Evolutionary conservation across 2,888 invertebrate genomes (phyloP).

Genomic region (Spilarctia lutea): DNA sequence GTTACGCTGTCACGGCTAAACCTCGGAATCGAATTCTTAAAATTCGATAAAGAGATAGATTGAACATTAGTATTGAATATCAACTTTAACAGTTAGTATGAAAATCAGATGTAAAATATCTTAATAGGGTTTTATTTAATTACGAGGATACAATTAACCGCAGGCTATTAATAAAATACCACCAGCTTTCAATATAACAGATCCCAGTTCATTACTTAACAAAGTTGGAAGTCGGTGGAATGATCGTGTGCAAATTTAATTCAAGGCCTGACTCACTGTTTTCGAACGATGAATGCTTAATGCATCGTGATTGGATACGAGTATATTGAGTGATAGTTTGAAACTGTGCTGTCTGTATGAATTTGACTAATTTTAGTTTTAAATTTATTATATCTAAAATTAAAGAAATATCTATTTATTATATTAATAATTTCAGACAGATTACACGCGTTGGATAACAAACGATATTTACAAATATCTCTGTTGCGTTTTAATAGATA

Average conservation of each 20-base stretch:
- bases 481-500: no score
- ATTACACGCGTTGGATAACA: no score
- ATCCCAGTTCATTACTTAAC: constrained; percentile 29
- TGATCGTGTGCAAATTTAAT: constrained; percentile 35
- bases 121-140: background rate
- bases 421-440: no score
- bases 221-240: constrained; percentile 23
- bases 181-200: constrained; percentile 16
- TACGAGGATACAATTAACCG: background rate
- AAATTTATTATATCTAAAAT: background rate
- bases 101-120: background rate
- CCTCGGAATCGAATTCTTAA: no score
- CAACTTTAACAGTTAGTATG: background rate
- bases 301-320: constrained; percentile 34
- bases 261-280: constrained; percentile 31
- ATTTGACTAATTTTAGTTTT: background rate
- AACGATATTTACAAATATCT: no score
- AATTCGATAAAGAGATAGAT: no score
- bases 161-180: background rate
- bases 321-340: constrained; percentile 26
- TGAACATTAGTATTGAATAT: background rate
- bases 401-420: background rate
- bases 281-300: constrained; percentile 32
- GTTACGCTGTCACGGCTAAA: no score
- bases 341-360: constrained; percentile 4